Evolutionary conservation across 2,797 vertebrate genomes (phyloP).

Genomic region (Prunella strophiata): DNA sequence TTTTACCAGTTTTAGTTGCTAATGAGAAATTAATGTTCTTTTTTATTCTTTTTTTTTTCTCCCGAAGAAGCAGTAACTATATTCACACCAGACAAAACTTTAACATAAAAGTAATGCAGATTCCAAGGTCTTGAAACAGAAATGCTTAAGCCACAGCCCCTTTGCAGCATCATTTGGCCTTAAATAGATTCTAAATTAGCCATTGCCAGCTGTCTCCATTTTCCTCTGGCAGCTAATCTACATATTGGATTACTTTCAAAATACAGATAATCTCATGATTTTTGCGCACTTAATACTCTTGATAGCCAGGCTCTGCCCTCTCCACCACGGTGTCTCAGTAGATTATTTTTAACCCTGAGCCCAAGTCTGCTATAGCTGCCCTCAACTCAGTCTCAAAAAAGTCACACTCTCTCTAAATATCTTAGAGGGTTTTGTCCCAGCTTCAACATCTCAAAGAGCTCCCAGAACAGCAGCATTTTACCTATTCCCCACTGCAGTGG

Average conservation of each 20-base stretch:
- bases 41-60: neutral
- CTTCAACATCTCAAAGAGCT: neutral
- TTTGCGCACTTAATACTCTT: neutral
- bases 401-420: neutral
- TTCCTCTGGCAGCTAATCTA: slow-evolving; percentile 17
- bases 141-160: neutral
- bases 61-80: fast-evolving
- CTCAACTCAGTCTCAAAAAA: neutral
- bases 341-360: neutral
- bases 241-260: slow-evolving; percentile 22
- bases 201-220: neutral
- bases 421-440: neutral
- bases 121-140: neutral
- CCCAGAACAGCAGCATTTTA: neutral
- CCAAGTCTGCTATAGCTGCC: neutral
- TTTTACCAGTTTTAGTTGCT: neutral
- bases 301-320: neutral
- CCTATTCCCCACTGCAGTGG: neutral
- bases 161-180: neutral
- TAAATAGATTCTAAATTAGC: slow-evolving; percentile 8
- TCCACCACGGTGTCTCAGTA: neutral
- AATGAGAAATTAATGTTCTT: neutral
- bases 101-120: neutral
- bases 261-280: neutral
- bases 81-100: neutral